Conservation (phyloP, 2,113 vertebrate genomes). For the Panthera leo region DNA sequence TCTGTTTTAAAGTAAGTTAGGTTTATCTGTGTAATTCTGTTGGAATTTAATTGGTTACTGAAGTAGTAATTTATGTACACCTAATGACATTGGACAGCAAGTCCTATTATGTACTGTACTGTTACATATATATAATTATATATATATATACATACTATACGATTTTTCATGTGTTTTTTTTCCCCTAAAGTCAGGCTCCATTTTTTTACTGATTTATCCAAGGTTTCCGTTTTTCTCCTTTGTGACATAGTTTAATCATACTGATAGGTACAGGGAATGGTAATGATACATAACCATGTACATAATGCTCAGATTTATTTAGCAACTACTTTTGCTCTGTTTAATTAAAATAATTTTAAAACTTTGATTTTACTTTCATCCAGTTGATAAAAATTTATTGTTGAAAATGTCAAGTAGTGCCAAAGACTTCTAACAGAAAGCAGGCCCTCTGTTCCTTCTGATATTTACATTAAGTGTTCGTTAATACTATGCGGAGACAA, state of each 20-base stretch:
- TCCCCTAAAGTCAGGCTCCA: not conserved
- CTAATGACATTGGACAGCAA: not conserved
- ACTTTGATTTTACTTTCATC: not conserved
- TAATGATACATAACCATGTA: not conserved
- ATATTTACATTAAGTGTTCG: not conserved
- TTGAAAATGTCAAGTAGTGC: not conserved
- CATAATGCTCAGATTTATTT: not conserved
- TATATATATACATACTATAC: not conserved
- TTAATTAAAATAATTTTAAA: not conserved
- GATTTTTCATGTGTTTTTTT: not conserved
- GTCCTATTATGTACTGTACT: not conserved
- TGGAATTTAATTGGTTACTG: not conserved
- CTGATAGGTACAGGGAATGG: not conserved
- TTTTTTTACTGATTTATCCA: constrained; percentile 5
- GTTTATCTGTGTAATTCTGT: not conserved
- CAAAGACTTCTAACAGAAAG: not conserved
- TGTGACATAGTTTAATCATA: not conserved
- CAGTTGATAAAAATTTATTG: not conserved
- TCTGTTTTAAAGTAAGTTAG: constrained; percentile 10
- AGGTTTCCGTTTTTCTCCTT: not conserved
- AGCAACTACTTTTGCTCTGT: not conserved
- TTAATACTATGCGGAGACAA: not conserved
- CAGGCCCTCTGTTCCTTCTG: not conserved
- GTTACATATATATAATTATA: too few relatives aligned
- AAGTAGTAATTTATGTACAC: not conserved